Percentiles rank a stretch among this genome's conserved stretches.
These are phyloP conservation scores for Callopanchax toddi DNA, from an alignment of 2,113 vertebrate genomes.

Conservation along the genomic window DNA sequence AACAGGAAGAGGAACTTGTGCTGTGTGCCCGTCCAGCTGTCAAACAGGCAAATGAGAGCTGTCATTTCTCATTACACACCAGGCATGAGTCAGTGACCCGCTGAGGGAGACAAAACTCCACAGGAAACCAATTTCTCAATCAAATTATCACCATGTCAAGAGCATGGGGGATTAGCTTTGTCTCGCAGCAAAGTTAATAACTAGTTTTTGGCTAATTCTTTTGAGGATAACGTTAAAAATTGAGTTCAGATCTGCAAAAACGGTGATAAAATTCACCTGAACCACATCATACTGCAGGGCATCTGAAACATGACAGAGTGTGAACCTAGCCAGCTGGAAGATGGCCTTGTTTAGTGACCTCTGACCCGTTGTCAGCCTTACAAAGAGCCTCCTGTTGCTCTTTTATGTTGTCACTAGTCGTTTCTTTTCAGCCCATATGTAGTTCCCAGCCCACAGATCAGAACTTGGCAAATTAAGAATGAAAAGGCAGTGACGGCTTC, in stretches of 20 bases:
- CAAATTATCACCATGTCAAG: constrained; percentile 35
- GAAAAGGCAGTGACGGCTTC: constrained; percentile 61
- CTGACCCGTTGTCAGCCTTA: constrained; percentile 60
- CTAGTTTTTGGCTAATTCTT: not conserved
- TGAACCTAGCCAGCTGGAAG: constrained; percentile 29
- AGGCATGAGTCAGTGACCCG: constrained; percentile 51
- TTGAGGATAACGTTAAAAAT: constrained; percentile 1
- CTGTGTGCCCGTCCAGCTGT: constrained; percentile 27
- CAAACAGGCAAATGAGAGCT: constrained; percentile 35
- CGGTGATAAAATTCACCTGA: not conserved
- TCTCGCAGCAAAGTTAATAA: constrained; percentile 8
- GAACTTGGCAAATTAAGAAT: constrained; percentile 74
- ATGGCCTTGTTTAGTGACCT: constrained; percentile 49
- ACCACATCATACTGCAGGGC: not conserved
- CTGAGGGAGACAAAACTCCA: constrained; percentile 46
- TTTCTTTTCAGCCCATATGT: constrained; percentile 56
- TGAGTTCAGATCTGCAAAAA: constrained; percentile 6
- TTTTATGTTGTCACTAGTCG: constrained; percentile 32
- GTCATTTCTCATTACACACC: constrained; percentile 45
- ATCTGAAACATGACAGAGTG: constrained; percentile 22
- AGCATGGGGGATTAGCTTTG: constrained; percentile 8
- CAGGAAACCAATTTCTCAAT: constrained; percentile 49
- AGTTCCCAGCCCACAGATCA: constrained; percentile 67
- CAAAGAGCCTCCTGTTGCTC: constrained; percentile 51
- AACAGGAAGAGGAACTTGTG: constrained; percentile 40